Percentiles rank a stretch among this genome's conserved stretches.
Evolutionary conservation across 2,113 vertebrate species (phyloP).

Genomic region (Lampris incognitus): DNA sequence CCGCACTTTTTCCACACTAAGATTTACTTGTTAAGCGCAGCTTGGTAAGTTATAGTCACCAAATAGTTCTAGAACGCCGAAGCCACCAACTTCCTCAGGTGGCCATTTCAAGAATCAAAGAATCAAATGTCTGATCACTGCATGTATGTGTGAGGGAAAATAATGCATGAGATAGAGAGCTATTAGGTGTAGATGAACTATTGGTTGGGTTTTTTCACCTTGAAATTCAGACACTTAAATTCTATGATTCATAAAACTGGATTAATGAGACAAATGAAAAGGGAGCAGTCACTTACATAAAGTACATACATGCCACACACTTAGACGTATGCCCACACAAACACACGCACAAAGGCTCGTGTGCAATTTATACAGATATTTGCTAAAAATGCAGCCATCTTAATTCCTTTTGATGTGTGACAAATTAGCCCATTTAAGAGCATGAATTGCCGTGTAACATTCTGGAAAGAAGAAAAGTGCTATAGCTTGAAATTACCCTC

Average conservation of each 20-base stretch:
- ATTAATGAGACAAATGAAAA: neutral
- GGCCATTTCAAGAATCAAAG: too few species aligned
- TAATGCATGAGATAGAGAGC: neutral
- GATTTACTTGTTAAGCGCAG: too few species aligned
- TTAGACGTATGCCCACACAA: neutral
- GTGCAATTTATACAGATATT: constrained; percentile 5
- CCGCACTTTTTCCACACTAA: too few species aligned
- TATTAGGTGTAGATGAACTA: neutral
- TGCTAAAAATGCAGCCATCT: constrained; percentile 9
- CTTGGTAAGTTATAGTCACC: neutral
- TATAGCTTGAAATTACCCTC: constrained; percentile 26
- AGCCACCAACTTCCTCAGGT: too few species aligned
- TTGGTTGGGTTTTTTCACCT: neutral
- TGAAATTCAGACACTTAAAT: neutral
- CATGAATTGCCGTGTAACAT: constrained; percentile 20
- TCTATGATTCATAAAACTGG: neutral
- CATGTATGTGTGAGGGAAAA: too few species aligned
- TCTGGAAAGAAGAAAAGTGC: constrained; percentile 23
- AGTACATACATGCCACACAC: neutral
- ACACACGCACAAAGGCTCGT: neutral
- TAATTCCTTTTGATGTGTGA: constrained; percentile 13
- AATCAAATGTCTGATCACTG: too few species aligned
- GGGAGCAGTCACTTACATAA: neutral
- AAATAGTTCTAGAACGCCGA: too few species aligned
- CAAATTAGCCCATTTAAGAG: constrained; percentile 13